These are phyloP conservation scores for Zaprionus davidi DNA, from an alignment of 1,140 invertebrate genomes.

Conservation along the genomic window DNA sequence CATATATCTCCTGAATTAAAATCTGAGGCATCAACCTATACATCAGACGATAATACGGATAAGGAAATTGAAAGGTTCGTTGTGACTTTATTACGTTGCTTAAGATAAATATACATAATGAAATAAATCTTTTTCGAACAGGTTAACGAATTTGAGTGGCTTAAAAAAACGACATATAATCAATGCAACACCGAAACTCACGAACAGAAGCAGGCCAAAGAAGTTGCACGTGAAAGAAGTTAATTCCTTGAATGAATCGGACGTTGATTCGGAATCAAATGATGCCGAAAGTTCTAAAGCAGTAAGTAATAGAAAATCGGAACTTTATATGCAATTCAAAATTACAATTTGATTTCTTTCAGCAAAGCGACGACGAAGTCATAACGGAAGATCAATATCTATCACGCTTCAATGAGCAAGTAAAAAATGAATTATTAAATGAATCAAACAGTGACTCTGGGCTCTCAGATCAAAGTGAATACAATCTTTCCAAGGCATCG, in stretches of 20 bases:
- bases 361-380: conserved; percentile 69
- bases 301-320: conserved; percentile 45
- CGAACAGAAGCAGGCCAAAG: conserved; percentile 40
- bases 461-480: conserved; percentile 53
- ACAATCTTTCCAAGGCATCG: conserved; percentile 52
- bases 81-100: neutral
- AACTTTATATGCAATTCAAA: no score
- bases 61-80: conserved; percentile 73
- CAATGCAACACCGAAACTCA: neutral
- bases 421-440: conserved; percentile 70
- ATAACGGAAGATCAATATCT: conserved; percentile 71
- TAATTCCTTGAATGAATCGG: conserved; percentile 16
- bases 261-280: conserved; percentile 48
- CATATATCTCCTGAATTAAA: conserved; percentile 13
- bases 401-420: conserved; percentile 65
- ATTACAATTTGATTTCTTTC: neutral
- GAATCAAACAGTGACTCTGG: conserved; percentile 71
- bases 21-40: conserved; percentile 16
- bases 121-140: neutral
- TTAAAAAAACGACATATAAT: conserved; percentile 48
- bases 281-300: conserved; percentile 48
- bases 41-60: conserved; percentile 56
- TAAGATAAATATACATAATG: neutral
- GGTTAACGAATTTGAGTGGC: conserved; percentile 61
- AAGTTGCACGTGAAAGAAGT: conserved; percentile 18